Conservation (phyloP, 2,113 vertebrate genomes). For the Pangasianodon gigas region DNA sequence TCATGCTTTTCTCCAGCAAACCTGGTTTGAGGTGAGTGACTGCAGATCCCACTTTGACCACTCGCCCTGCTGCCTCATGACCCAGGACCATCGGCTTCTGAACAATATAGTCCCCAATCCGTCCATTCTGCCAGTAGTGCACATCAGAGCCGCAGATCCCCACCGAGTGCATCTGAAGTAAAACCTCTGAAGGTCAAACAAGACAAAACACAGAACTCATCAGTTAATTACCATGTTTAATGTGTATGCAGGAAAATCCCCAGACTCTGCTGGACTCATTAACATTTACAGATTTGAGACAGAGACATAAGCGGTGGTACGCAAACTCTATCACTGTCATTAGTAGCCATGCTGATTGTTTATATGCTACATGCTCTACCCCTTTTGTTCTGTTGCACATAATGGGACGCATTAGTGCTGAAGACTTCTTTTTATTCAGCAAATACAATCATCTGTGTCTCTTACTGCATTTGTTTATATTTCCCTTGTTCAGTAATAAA, state of each 20-base stretch:
- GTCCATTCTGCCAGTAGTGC: constrained; percentile 92
- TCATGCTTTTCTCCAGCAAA: constrained; percentile 36
- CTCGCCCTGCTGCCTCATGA: constrained; percentile 88
- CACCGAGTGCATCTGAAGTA: constrained; percentile 93
- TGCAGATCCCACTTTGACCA: constrained; percentile 81
- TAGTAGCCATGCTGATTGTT: not conserved
- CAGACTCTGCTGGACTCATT: not conserved
- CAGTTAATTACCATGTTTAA: not conserved
- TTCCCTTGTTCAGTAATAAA: not conserved
- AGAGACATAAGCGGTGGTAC: not conserved
- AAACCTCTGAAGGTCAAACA: constrained; percentile 78
- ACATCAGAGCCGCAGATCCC: constrained; percentile 96
- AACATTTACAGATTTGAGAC: not conserved
- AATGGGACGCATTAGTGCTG: not conserved
- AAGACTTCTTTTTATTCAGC: not conserved
- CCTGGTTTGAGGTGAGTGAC: constrained; percentile 86
- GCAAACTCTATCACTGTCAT: not conserved
- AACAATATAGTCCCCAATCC: constrained; percentile 85
- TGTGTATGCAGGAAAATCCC: not conserved
- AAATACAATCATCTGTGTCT: not conserved
- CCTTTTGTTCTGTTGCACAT: not conserved
- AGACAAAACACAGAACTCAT: not conserved
- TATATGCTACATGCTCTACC: not conserved
- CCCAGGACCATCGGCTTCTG: constrained; percentile 90
- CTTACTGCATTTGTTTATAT: not conserved